Percentiles rank a stretch among this genome's conserved stretches.
Conservation (phyloP, 2,113 vertebrate species). For the Colaptes auratus region DNA sequence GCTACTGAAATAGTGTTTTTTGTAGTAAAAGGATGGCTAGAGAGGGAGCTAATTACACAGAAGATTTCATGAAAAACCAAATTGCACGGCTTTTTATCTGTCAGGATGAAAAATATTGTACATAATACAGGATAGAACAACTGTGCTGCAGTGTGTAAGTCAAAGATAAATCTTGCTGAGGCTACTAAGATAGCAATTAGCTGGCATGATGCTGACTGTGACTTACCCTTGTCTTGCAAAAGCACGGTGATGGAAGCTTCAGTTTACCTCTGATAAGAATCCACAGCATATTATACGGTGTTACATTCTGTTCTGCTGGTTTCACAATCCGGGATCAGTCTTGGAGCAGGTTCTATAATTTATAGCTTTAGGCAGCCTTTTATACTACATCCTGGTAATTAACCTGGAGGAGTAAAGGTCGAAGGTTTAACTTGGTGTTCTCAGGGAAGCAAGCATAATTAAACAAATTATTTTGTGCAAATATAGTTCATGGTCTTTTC, state of each 20-base stretch:
- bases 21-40: not conserved
- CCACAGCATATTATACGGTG: not conserved
- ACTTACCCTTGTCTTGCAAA: not conserved
- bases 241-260: not conserved
- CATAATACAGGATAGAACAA: not conserved
- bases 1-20: not conserved
- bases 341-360: not conserved
- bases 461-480: not conserved
- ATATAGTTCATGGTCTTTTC: not conserved
- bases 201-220: not conserved
- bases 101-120: not conserved
- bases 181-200: not conserved
- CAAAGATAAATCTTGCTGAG: not conserved
- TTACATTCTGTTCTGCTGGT: not conserved
- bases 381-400: conserved; percentile 5
- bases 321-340: not conserved
- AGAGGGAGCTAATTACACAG: not conserved
- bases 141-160: not conserved
- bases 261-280: not conserved
- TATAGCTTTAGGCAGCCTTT: conserved; percentile 33
- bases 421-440: not conserved
- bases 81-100: not conserved
- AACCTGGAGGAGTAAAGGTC: not conserved
- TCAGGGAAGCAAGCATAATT: not conserved
- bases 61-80: not conserved